A percentile compares a stretch with the other conserved stretches of the same genome.
Evolutionary conservation across 2,888 invertebrate genomes (phyloP).

Genomic region (Cosmorhoe ocellata): DNA sequence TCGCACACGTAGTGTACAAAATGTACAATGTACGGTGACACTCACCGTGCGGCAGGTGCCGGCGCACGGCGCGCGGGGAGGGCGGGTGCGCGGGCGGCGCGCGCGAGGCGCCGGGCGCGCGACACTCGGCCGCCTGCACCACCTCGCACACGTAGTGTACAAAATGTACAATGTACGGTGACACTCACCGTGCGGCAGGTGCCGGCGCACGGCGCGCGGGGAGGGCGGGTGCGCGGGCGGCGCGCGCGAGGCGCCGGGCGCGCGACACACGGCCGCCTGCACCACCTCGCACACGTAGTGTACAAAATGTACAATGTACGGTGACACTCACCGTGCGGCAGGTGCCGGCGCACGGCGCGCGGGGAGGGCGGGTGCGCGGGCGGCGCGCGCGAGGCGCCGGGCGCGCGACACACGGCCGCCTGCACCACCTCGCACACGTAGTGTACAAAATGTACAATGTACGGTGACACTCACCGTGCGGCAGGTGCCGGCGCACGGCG

Average conservation of each 20-base stretch:
- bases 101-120: too few relatives aligned
- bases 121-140: too few relatives aligned
- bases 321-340: constrained; percentile 52
- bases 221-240: constrained; percentile 62
- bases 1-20: too few relatives aligned
- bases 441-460: constrained; percentile 1
- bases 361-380: constrained; percentile 65
- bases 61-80: too few relatives aligned
- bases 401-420: too few relatives aligned
- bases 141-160: too few relatives aligned
- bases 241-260: constrained; percentile 30
- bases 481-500: constrained; percentile 52
- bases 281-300: too few relatives aligned
- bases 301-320: constrained; percentile 4
- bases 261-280: too few relatives aligned
- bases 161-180: constrained; percentile 3
- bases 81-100: too few relatives aligned
- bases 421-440: too few relatives aligned
- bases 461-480: constrained; percentile 51
- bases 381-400: constrained; percentile 39
- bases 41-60: too few relatives aligned
- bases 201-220: constrained; percentile 56
- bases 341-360: constrained; percentile 55
- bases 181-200: constrained; percentile 54
- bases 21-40: too few relatives aligned